phyloP scores from a whole-genome alignment of 2,888 invertebrate species.

The Brachyptera risi region DNA sequence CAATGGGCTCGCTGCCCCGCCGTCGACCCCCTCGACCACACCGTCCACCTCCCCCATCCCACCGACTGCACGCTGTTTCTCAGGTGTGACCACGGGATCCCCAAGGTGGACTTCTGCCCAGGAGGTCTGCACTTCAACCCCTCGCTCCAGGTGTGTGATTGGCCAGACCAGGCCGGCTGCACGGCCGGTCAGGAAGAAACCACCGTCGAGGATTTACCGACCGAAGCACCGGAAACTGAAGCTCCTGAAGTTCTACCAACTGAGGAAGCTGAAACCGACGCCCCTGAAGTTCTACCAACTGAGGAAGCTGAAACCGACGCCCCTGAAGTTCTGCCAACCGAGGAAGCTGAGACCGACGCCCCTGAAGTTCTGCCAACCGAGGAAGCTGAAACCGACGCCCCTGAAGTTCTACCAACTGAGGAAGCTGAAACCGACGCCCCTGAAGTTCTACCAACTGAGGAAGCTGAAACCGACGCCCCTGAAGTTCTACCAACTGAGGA shows the following conservation, averaged over 20 bases:
- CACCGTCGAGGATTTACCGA: neutral
- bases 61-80: neutral
- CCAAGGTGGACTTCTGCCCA: neutral
- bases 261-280: neutral
- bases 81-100: neutral
- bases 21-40: neutral
- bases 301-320: neutral
- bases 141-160: neutral
- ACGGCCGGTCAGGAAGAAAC: neutral
- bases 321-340: neutral
- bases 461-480: neutral
- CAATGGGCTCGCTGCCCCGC: too few species aligned
- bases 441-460: neutral
- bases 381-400: neutral
- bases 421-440: neutral
- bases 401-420: neutral
- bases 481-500: neutral
- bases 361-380: neutral
- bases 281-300: neutral
- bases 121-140: constrained; percentile 8
- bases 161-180: neutral
- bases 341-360: neutral
- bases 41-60: neutral
- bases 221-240: neutral
- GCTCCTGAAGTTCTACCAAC: neutral